Evolutionary conservation across 2,888 invertebrate species (phyloP), one percentile per base, ranked within the genome.

Genomic region (Phyllotreta cruciferae): DNA sequence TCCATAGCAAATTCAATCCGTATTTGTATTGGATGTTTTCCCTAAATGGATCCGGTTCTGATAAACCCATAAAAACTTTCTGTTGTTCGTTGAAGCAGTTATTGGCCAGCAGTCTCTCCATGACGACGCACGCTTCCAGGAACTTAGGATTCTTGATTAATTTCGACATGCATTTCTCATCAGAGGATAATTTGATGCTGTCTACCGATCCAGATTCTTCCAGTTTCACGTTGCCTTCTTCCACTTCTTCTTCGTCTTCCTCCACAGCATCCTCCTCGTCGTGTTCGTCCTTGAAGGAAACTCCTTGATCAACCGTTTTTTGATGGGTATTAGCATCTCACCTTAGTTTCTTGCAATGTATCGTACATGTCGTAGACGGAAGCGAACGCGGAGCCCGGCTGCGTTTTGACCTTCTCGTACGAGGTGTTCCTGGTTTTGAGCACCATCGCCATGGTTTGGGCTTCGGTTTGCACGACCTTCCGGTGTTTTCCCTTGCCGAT

Each of bases 301-400:
- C 34, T 14, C 24, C 2, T 24, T 24, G 24, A 24, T 24, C 24
- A 24, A 24, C n/a, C 24, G 24, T 24, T 1, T 24, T 24, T 24
- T 24, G 24, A 3, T 24, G 24, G 2, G 24, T 24, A 3, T 1
- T 24, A 24, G 24, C 24, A 4, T 24, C 24, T 24, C 24, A 77
- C 78, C 70, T 75, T 68, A 64, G 74, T 73, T n/a, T 82, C 82
- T 36, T 85, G 72, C 52, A 87, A 90, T 0, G 88, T 89, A 74
- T 92, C 92, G 72, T 87, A 87, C 87, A 92, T 90, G 71, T 92
- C 90, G 86, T 91, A 93, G 74, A 88, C 83, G 0, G 91, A 91
- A 0, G 90, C 91, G 75, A 88, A 90, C 0, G 87, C 84, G 1
- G 83, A 83, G 2, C 54, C 64, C 10, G 84, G 86, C 58, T 82